Conservation (phyloP, 1,140 invertebrate genomes). For the Druon quercuslanigerum region DNA sequence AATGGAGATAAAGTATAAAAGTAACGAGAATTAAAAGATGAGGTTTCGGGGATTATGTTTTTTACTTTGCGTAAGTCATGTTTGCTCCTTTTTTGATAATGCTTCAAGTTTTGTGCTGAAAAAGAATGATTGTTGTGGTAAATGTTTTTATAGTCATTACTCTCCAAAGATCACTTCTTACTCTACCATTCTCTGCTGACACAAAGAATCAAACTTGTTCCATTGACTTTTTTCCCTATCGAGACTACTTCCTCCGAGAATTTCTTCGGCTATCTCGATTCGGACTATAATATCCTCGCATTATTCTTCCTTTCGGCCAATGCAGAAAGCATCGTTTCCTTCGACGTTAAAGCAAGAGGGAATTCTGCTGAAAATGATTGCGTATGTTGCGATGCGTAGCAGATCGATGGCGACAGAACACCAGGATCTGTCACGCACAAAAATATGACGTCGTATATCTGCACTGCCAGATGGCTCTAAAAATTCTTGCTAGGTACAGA, state of each 20-base stretch:
- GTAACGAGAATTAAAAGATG: no score
- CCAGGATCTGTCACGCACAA: conserved; percentile 63
- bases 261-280: conserved; percentile 27
- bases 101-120: no score
- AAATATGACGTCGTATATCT: conserved; percentile 66
- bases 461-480: conserved; percentile 55
- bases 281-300: conserved; percentile 12
- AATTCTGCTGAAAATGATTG: conserved; percentile 38
- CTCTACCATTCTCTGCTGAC: no score
- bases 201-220: no score
- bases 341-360: neutral
- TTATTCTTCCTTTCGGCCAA: conserved; percentile 22
- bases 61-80: neutral
- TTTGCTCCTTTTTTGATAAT: neutral
- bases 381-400: conserved; percentile 55
- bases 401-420: conserved; percentile 57
- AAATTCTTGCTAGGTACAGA: conserved; percentile 57
- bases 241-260: conserved; percentile 30
- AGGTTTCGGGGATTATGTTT: no score
- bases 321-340: conserved; percentile 18
- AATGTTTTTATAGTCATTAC: no score
- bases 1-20: no score
- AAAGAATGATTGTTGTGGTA: no score
- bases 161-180: no score
- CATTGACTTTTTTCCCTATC: conserved; percentile 29